phyloP scores from a whole-genome alignment of 2,797 vertebrate species.

The Neomorphus geoffroyi region DNA sequence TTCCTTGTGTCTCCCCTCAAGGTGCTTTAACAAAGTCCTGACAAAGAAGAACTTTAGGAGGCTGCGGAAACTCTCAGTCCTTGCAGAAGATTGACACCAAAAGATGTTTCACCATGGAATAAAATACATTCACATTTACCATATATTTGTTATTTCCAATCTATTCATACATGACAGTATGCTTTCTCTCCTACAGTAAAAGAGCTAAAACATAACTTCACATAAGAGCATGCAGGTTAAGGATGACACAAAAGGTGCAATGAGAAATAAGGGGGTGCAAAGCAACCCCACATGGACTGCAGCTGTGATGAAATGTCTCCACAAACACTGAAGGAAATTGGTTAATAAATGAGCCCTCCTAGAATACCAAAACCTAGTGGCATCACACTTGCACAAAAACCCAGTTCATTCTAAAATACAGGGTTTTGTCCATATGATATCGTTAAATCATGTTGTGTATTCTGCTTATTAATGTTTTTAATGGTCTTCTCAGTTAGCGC shows the following conservation, averaged over 20 bases:
- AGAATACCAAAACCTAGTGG: not conserved
- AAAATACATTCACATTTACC: not conserved
- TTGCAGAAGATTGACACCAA: not conserved
- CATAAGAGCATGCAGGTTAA: accelerated
- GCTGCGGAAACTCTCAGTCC: not conserved
- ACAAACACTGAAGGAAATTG: not conserved
- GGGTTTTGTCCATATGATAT: not conserved
- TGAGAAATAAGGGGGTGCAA: not conserved
- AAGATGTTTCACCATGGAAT: not conserved
- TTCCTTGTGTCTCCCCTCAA: not conserved
- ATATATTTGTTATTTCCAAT: not conserved
- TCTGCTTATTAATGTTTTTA: not conserved
- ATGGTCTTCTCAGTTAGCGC: not conserved
- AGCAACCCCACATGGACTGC: accelerated
- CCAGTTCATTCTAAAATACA: not conserved
- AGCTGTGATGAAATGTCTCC: not conserved
- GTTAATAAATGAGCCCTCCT: not conserved
- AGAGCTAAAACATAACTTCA: not conserved
- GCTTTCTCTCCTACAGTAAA: not conserved
- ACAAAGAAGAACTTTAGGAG: not conserved
- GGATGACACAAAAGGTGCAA: not conserved
- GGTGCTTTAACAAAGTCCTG: not conserved
- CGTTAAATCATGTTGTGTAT: not conserved
- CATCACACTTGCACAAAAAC: not conserved
- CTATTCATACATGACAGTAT: not conserved